Percentiles rank a stretch among this genome's conserved stretches.
Evolutionary conservation across 2,113 vertebrate species (phyloP).

Genomic region (Platichthys flesus): DNA sequence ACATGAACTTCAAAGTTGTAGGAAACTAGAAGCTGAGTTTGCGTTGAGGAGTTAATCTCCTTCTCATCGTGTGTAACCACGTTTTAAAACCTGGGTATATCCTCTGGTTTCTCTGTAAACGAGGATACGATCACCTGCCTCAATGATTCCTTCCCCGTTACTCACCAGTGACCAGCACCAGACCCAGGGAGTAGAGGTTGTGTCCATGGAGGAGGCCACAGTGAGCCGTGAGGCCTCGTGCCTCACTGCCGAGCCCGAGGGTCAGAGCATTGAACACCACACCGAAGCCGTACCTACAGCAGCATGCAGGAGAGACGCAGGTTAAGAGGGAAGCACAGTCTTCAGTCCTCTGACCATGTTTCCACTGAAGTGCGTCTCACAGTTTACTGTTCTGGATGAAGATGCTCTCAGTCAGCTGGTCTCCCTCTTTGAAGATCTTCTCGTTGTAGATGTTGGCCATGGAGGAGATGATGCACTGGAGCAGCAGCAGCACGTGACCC

Average conservation of each 20-base stretch:
- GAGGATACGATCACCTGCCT: too few relatives aligned
- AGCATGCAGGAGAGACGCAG: not conserved
- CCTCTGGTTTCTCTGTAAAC: too few relatives aligned
- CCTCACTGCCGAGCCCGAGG: slow-evolving; percentile 82
- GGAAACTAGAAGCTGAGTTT: too few relatives aligned
- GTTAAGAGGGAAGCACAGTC: not conserved
- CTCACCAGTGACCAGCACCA: slow-evolving; percentile 90
- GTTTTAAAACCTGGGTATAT: too few relatives aligned
- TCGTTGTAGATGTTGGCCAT: slow-evolving; percentile 99
- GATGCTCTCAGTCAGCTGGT: slow-evolving; percentile 91
- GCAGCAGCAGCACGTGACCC: slow-evolving; percentile 90
- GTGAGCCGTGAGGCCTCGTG: slow-evolving; percentile 83
- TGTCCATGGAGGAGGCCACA: slow-evolving; percentile 96
- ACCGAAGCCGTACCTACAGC: slow-evolving; percentile 85
- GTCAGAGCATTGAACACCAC: slow-evolving; percentile 92
- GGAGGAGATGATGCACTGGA: slow-evolving; percentile 95
- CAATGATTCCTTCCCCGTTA: not conserved
- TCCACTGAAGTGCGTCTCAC: slow-evolving; percentile 63
- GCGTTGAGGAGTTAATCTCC: too few relatives aligned
- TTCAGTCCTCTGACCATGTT: not conserved
- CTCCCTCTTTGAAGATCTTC: slow-evolving; percentile 96
- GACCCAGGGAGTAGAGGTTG: slow-evolving; percentile 88
- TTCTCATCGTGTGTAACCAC: too few relatives aligned
- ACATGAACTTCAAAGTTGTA: too few relatives aligned
- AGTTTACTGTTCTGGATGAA: slow-evolving; percentile 97